Percentiles rank a stretch among this genome's conserved stretches.
Conservation (phyloP, 53 echinoderm and acorn worm genomes). For the Arbacia lixula region DNA sequence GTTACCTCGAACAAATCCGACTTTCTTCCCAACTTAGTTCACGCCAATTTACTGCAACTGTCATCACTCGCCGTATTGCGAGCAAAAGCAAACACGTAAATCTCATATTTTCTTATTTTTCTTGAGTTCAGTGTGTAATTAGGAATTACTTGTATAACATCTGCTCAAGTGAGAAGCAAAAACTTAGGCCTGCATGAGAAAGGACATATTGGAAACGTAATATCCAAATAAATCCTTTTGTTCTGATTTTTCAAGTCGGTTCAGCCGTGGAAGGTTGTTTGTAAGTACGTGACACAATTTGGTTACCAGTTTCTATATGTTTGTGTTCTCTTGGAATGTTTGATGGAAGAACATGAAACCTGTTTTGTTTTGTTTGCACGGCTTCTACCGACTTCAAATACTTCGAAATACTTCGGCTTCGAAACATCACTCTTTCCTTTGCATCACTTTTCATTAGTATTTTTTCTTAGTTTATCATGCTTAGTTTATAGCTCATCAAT, state of each 20-base stretch:
- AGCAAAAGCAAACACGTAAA: conserved; percentile 15
- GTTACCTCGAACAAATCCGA: not conserved
- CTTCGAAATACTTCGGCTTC: too few species aligned
- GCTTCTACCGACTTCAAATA: too few species aligned
- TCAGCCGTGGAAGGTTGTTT: conserved; percentile 10
- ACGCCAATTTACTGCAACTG: conserved; percentile 1
- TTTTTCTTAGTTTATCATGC: too few species aligned
- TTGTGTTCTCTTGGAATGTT: too few species aligned
- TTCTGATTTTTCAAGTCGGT: conserved; percentile 1
- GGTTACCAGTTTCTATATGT: too few species aligned
- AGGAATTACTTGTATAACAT: conserved; percentile 1
- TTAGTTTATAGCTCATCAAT: too few species aligned
- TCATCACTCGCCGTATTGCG: conserved; percentile 28
- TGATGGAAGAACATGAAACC: too few species aligned
- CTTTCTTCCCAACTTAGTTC: not conserved
- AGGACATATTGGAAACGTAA: not conserved
- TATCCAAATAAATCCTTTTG: not conserved
- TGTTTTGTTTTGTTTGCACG: too few species aligned
- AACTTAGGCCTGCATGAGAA: conserved; percentile 12
- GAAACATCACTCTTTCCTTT: too few species aligned
- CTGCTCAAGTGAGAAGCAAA: conserved; percentile 7
- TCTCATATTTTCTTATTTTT: conserved; percentile 14
- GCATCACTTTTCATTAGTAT: too few species aligned
- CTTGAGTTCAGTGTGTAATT: not conserved
- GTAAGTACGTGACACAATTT: conserved; percentile 19